phyloP scores from a whole-genome alignment of 2,888 invertebrate genomes.

The Xestia ashworthii region DNA sequence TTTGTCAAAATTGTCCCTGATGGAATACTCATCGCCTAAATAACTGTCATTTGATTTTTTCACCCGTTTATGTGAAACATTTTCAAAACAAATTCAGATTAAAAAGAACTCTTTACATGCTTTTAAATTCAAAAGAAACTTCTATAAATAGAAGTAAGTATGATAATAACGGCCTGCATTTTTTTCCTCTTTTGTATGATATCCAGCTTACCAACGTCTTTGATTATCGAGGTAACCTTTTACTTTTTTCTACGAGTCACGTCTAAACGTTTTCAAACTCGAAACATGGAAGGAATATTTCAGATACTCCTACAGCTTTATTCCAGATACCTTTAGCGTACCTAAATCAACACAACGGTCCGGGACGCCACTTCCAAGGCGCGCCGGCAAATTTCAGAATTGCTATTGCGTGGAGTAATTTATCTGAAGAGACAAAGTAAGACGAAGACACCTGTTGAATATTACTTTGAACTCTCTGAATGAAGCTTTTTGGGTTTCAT shows the following conservation, averaged over 20 bases:
- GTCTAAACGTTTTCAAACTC: background rate
- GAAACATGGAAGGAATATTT: background rate
- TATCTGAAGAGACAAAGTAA: constrained; percentile 46
- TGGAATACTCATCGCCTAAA: background rate
- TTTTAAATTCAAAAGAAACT: background rate
- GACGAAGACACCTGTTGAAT: constrained; percentile 50
- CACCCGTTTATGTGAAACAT: background rate
- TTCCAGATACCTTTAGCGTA: constrained; percentile 17
- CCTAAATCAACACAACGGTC: constrained; percentile 49
- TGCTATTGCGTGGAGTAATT: constrained; percentile 55
- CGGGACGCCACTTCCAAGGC: constrained; percentile 6
- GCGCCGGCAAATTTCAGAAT: constrained; percentile 45
- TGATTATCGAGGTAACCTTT: background rate
- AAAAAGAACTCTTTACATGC: background rate
- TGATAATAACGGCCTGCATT: background rate
- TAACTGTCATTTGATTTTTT: background rate
- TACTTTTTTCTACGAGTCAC: background rate
- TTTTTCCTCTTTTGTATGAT: background rate
- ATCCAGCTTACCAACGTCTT: background rate
- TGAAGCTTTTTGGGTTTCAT: constrained; percentile 16
- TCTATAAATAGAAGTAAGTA: background rate
- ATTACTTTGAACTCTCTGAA: constrained; percentile 23
- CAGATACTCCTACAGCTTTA: constrained; percentile 18
- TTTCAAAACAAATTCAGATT: background rate
- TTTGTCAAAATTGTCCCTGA: background rate